Evolutionary conservation across 1,140 invertebrate genomes (phyloP).

Genomic region (Drosophila pectinifera): DNA sequence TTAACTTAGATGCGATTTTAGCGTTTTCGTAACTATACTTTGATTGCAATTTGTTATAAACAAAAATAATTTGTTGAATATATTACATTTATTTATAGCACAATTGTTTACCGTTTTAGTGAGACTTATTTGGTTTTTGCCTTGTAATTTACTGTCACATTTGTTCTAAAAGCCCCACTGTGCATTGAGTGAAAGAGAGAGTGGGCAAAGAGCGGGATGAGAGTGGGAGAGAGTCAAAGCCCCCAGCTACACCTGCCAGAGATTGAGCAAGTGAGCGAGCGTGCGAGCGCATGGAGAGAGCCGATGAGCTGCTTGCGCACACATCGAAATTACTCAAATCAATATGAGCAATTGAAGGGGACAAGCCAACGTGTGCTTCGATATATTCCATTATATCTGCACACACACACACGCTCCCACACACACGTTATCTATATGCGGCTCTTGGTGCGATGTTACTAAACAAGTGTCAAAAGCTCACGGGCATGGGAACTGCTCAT

Average conservation of each 20-base stretch:
- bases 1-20: neutral
- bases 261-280: constrained; percentile 4
- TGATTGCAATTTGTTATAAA: no score
- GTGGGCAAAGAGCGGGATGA: constrained; percentile 14
- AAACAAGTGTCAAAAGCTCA: constrained; percentile 60
- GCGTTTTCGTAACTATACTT: neutral
- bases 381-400: constrained; percentile 16
- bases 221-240: constrained; percentile 13
- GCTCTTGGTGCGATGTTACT: constrained; percentile 40
- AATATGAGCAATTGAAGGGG: constrained; percentile 58
- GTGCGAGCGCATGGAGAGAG: constrained; percentile 17
- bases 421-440: constrained; percentile 27
- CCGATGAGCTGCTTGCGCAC: constrained; percentile 67
- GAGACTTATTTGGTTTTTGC: no score
- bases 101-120: no score
- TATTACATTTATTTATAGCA: neutral
- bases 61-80: neutral
- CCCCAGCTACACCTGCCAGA: constrained; percentile 12
- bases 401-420: constrained; percentile 4
- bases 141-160: neutral
- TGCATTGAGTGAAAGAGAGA: constrained; percentile 17
- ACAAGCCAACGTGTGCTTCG: constrained; percentile 3
- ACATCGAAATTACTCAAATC: constrained; percentile 61
- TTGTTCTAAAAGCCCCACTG: neutral
- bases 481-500: constrained; percentile 54